These are phyloP conservation scores for Malurus melanocephalus DNA, from an alignment of 2,113 vertebrate genomes.

Conservation along the genomic window DNA sequence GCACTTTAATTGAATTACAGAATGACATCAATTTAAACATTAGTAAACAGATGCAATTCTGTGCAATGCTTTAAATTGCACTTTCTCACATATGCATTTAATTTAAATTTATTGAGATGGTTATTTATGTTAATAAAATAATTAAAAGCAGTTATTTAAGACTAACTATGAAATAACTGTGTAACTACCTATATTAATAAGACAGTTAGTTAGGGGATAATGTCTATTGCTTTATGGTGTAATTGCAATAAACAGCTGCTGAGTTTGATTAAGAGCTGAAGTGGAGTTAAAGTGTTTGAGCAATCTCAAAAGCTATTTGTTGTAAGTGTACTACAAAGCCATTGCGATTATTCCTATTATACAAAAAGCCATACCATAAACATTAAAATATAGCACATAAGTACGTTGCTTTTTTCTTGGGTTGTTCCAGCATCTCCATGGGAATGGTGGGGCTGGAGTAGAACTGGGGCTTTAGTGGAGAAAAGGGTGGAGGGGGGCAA, in stretches of 20 bases:
- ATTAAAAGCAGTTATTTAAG: conserved; percentile 73
- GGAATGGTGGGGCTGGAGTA: not conserved
- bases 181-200: conserved; percentile 76
- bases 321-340: conserved; percentile 54
- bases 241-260: conserved; percentile 75
- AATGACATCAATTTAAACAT: conserved; percentile 56
- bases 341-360: conserved; percentile 53
- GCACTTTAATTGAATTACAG: conserved; percentile 36
- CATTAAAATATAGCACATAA: conserved; percentile 22
- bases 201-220: conserved; percentile 72
- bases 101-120: conserved; percentile 69
- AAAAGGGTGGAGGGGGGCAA: not conserved
- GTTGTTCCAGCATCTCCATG: not conserved
- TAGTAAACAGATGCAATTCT: conserved; percentile 62
- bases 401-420: not conserved
- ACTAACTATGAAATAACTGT: conserved; percentile 69
- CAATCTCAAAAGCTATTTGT: conserved; percentile 64
- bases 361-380: conserved; percentile 43
- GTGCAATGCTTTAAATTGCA: conserved; percentile 51
- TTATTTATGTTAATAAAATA: conserved; percentile 75
- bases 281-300: conserved; percentile 67
- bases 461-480: not conserved
- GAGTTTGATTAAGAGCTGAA: conserved; percentile 73
- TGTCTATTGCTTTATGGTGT: conserved; percentile 69
- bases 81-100: conserved; percentile 63